These are phyloP conservation scores for Synanthedon myopaeformis DNA, from an alignment of 2,888 invertebrate species.

Conservation along the genomic window DNA sequence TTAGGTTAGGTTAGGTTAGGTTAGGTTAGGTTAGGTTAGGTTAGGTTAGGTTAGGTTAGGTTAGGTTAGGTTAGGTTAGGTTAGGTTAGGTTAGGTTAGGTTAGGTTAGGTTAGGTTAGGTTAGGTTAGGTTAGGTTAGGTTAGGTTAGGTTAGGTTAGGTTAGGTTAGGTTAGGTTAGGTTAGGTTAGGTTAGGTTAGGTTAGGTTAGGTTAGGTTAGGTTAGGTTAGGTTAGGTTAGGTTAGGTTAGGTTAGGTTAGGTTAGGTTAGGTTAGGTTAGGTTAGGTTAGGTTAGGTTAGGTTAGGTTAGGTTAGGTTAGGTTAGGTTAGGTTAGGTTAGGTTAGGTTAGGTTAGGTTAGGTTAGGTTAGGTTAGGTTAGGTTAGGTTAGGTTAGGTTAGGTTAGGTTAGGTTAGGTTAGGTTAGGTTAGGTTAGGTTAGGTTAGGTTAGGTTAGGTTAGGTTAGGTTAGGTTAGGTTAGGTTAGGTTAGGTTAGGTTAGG, in stretches of 20 bases:
- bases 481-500: too few relatives aligned
- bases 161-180: constrained; percentile 1
- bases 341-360: too few relatives aligned
- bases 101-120: not conserved
- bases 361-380: too few relatives aligned
- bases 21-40: not conserved
- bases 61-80: not conserved
- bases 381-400: too few relatives aligned
- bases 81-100: not conserved
- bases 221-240: constrained; percentile 2
- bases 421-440: too few relatives aligned
- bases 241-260: constrained; percentile 2
- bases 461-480: too few relatives aligned
- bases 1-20: not conserved
- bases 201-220: not conserved
- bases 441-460: too few relatives aligned
- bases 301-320: too few relatives aligned
- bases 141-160: constrained; percentile 2
- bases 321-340: too few relatives aligned
- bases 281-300: not conserved
- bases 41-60: not conserved
- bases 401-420: too few relatives aligned
- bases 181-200: not conserved
- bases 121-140: constrained; percentile 2
- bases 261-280: constrained; percentile 2